These are phyloP conservation scores for Atopsyche davidsoni DNA, from an alignment of 1,140 invertebrate genomes.

Conservation along the genomic window DNA sequence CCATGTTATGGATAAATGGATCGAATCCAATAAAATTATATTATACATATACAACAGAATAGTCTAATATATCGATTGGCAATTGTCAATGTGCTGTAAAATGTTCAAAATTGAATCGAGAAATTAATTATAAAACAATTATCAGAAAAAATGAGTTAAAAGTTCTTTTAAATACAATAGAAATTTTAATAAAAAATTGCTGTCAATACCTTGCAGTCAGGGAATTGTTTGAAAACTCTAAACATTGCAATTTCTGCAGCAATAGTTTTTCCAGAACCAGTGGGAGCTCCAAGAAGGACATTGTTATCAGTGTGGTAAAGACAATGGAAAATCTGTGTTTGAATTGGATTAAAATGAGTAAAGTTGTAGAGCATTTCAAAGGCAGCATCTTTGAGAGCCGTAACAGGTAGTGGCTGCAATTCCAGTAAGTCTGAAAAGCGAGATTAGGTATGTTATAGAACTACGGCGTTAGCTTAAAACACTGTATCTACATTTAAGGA, in stretches of 20 bases:
- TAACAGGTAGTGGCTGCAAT: conserved; percentile 83
- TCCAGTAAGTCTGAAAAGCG: conserved; percentile 74
- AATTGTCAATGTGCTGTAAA: too few relatives aligned
- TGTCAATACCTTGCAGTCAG: conserved; percentile 83
- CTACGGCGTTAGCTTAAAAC: too few relatives aligned
- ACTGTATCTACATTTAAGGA: too few relatives aligned
- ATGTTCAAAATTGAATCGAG: too few relatives aligned
- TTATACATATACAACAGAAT: conserved; percentile 3
- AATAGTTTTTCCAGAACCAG: conserved; percentile 98
- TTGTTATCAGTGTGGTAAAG: conserved; percentile 94
- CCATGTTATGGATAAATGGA: too few relatives aligned
- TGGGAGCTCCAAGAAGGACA: conserved; percentile 93
- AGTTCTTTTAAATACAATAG: too few relatives aligned
- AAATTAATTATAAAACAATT: too few relatives aligned
- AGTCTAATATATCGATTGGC: conserved; percentile 5
- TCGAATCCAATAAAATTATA: conserved; percentile 15
- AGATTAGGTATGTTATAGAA: neutral
- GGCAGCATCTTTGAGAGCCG: conserved; percentile 67
- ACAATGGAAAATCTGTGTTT: conserved; percentile 97
- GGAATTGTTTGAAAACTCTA: conserved; percentile 79
- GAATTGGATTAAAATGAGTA: conserved; percentile 96
- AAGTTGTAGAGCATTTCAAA: conserved; percentile 87
- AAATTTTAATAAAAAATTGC: too few relatives aligned
- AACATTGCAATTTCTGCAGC: conserved; percentile 98
- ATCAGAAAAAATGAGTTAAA: too few relatives aligned